phyloP scores from a whole-genome alignment of 2,888 invertebrate species.

The Axea sp. region DNA sequence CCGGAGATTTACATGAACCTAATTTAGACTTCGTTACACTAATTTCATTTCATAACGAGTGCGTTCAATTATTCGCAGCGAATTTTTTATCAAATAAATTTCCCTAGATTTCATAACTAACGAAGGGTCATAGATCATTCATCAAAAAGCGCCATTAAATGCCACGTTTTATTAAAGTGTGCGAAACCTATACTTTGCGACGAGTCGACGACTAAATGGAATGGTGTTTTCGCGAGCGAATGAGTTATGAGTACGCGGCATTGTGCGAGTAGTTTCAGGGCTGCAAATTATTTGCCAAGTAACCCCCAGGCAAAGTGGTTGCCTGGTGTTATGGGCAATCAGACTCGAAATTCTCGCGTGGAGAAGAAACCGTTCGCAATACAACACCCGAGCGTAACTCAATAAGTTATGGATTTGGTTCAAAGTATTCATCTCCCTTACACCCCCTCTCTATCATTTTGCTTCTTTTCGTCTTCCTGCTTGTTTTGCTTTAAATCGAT shows the following conservation, averaged over 20 bases:
- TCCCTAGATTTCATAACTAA: too few relatives aligned
- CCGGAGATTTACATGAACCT: too few relatives aligned
- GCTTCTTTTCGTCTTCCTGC: not conserved
- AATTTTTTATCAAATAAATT: too few relatives aligned
- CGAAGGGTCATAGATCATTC: conserved; percentile 3
- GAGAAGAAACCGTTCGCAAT: conserved; percentile 45
- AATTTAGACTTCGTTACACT: too few relatives aligned
- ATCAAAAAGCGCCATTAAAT: conserved; percentile 4
- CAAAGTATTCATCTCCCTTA: conserved; percentile 10
- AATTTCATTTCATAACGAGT: too few relatives aligned
- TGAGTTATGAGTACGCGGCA: conserved; percentile 46
- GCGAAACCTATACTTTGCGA: conserved; percentile 47
- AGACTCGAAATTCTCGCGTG: conserved; percentile 58
- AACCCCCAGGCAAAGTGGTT: conserved; percentile 40
- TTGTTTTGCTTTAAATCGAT: too few relatives aligned
- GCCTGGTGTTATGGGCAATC: conserved; percentile 50
- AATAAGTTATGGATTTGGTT: conserved; percentile 54
- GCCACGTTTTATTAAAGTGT: conserved; percentile 26
- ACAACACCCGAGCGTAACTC: conserved; percentile 53
- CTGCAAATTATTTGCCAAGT: conserved; percentile 51
- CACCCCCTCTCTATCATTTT: conserved; percentile 1
- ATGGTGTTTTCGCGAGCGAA: conserved; percentile 49
- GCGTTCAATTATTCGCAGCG: too few relatives aligned
- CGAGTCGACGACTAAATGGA: conserved; percentile 46
- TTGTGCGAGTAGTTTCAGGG: conserved; percentile 43